A percentile compares a stretch with the other conserved stretches of the same genome.
phyloP scores from a whole-genome alignment of 2,888 invertebrate species.

The Xylocampa areola region DNA sequence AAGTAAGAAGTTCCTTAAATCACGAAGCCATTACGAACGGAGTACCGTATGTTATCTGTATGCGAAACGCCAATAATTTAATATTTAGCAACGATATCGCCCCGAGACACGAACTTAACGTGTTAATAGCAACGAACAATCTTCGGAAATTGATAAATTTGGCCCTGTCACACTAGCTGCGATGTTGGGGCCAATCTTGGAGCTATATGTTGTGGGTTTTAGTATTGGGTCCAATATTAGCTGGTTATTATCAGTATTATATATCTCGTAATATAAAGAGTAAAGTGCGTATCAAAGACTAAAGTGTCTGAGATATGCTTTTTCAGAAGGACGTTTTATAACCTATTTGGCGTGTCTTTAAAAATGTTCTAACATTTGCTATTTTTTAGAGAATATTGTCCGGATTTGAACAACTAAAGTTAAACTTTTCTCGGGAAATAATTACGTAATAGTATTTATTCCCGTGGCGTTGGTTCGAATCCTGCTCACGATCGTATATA shows the following conservation, averaged over 20 bases:
- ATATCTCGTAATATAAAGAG: not conserved
- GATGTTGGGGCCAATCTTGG: slow-evolving; percentile 34
- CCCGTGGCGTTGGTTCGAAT: too few relatives aligned
- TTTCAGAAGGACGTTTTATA: too few relatives aligned
- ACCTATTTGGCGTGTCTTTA: too few relatives aligned
- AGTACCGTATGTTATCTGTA: slow-evolving; percentile 60
- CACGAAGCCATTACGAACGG: slow-evolving; percentile 58
- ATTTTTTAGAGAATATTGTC: too few relatives aligned
- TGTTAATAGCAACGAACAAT: slow-evolving; percentile 85
- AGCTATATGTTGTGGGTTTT: not conserved
- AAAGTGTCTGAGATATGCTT: too few relatives aligned
- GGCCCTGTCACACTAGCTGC: slow-evolving; percentile 72
- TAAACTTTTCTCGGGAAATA: too few relatives aligned
- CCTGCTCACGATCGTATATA: too few relatives aligned
- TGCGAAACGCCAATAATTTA: slow-evolving; percentile 75
- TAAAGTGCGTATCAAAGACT: not conserved
- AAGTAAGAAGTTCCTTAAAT: slow-evolving; percentile 48
- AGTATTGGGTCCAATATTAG: not conserved
- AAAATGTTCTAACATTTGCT: too few relatives aligned
- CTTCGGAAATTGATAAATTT: slow-evolving; percentile 86
- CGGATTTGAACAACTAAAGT: too few relatives aligned
- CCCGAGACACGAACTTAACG: slow-evolving; percentile 76
- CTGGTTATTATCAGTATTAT: not conserved
- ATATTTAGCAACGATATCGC: slow-evolving; percentile 76
- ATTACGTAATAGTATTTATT: too few relatives aligned